Evolutionary conservation across 2,888 invertebrate genomes (phyloP).

Genomic region (Strigamia crassipes): DNA sequence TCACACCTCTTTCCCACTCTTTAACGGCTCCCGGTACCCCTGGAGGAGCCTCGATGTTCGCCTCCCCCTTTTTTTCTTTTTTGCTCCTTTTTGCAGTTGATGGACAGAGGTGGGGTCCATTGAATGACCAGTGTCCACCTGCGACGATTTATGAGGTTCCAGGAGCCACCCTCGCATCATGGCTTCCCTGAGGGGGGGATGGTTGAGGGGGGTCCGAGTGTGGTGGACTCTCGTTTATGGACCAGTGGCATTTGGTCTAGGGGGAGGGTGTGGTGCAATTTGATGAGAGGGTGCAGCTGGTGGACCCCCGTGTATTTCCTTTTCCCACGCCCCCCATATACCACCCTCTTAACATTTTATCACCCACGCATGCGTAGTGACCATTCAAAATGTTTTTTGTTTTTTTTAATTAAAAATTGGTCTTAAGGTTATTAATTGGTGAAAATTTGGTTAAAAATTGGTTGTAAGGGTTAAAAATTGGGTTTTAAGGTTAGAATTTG

Average conservation of each 20-base stretch:
- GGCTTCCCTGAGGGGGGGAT: conserved; percentile 25
- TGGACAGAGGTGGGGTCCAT: conserved; percentile 43
- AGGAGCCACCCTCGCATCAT: conserved; percentile 42
- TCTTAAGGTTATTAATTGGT: too few relatives aligned
- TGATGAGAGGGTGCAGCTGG: conserved; percentile 42
- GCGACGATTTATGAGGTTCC: conserved; percentile 35
- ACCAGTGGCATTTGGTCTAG: conserved; percentile 37
- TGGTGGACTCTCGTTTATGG: conserved; percentile 37
- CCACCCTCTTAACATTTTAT: conserved; percentile 12
- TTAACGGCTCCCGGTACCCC: conserved; percentile 32
- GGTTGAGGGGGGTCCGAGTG: conserved; percentile 16
- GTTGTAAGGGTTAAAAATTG: not conserved
- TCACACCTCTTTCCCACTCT: not conserved
- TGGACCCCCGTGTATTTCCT: conserved; percentile 29
- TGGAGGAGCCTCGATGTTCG: not conserved
- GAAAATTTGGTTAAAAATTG: not conserved
- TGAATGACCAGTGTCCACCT: conserved; percentile 43
- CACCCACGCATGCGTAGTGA: conserved; percentile 38
- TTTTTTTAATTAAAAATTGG: not conserved
- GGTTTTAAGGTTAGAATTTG: too few relatives aligned
- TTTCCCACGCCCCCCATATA: conserved; percentile 33
- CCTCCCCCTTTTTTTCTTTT: not conserved
- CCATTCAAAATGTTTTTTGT: not conserved
- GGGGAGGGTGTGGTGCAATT: conserved; percentile 40
- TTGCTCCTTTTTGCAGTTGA: not conserved